Conservation (phyloP, 2,888 invertebrate genomes). For the Cosmorhoe ocellata region DNA sequence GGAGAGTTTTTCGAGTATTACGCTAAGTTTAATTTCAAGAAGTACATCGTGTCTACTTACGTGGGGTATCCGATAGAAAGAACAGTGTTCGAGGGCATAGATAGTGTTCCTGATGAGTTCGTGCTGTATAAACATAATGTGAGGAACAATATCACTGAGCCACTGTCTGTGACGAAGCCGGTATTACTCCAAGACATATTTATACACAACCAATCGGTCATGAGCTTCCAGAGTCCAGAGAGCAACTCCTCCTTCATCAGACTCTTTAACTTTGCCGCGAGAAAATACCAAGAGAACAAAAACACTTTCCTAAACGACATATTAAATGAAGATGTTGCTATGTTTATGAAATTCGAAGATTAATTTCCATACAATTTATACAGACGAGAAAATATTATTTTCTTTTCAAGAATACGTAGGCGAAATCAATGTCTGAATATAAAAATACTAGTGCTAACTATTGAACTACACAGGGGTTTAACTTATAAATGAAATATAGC, state of each 20-base stretch:
- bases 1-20: slow-evolving; percentile 2
- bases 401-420: too few species aligned
- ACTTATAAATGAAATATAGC: too few species aligned
- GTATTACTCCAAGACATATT: slow-evolving; percentile 7
- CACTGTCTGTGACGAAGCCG: not conserved
- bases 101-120: slow-evolving; percentile 5
- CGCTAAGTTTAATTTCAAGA: slow-evolving; percentile 29
- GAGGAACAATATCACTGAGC: not conserved
- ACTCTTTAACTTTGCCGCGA: not conserved
- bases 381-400: too few species aligned
- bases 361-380: too few species aligned
- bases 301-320: too few species aligned
- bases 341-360: too few species aligned
- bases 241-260: not conserved
- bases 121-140: slow-evolving; percentile 5
- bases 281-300: not conserved
- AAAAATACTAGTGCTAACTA: too few species aligned
- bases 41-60: slow-evolving; percentile 17
- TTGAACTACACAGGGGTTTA: too few species aligned
- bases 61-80: slow-evolving; percentile 8
- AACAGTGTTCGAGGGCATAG: slow-evolving; percentile 6
- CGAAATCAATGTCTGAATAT: too few species aligned
- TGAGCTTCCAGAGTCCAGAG: too few species aligned
- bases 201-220: not conserved
- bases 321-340: too few species aligned